Percentiles rank a stretch among this genome's conserved stretches.
Evolutionary conservation across 2,888 invertebrate species (phyloP).

Genomic region (Orchesella flavescens): DNA sequence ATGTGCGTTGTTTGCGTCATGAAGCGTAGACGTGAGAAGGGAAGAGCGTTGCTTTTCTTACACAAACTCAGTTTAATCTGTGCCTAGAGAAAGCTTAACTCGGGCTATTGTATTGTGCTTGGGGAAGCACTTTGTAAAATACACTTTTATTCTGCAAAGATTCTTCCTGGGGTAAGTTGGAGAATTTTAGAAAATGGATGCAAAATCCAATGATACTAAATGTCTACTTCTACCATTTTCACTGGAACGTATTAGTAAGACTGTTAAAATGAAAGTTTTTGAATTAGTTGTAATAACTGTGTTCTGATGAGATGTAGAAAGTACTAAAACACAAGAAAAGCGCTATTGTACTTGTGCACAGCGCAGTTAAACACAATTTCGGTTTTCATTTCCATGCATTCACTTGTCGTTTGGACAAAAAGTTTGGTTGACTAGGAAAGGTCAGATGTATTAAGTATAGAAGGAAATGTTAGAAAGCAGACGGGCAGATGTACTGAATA

Average conservation of each 20-base stretch:
- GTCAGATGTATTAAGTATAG: neutral
- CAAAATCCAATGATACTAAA: neutral
- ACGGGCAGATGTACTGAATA: neutral
- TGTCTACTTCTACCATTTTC: neutral
- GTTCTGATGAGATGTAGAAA: neutral
- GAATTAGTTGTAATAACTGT: slow-evolving; percentile 31
- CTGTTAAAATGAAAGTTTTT: slow-evolving; percentile 41
- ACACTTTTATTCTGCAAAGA: too few relatives aligned
- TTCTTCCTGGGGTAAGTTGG: neutral
- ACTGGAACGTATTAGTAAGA: slow-evolving; percentile 2
- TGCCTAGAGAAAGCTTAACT: neutral
- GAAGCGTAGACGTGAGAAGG: neutral
- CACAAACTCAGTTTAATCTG: neutral
- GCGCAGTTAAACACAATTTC: neutral
- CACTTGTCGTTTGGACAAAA: slow-evolving; percentile 14
- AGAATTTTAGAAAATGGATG: neutral
- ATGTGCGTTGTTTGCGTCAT: neutral
- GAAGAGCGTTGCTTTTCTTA: neutral
- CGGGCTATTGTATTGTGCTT: too few relatives aligned
- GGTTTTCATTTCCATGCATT: slow-evolving; percentile 23
- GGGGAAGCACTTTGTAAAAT: neutral
- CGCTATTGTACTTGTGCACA: neutral
- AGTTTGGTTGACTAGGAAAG: neutral
- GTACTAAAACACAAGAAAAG: neutral
- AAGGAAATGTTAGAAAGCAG: slow-evolving; percentile 14